Evolutionary conservation across 2,797 vertebrate species (phyloP).

Genomic region (Enteromius anoplus): DNA sequence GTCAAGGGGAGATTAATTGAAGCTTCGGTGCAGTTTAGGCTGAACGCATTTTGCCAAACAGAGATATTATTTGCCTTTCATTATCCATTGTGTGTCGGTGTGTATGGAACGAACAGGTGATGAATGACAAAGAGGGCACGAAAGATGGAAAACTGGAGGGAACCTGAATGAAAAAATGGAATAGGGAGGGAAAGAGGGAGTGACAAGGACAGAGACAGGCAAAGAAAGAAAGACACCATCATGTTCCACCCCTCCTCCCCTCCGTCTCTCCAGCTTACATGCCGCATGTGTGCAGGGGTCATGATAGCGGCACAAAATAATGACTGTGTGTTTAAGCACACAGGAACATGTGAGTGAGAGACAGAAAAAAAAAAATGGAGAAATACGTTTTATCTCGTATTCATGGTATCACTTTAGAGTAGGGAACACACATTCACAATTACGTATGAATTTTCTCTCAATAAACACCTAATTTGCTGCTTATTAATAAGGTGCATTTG

Average conservation of each 20-base stretch:
- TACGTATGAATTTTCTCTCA: too few relatives aligned
- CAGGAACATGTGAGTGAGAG: constrained; percentile 14
- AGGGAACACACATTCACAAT: too few relatives aligned
- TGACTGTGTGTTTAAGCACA: constrained; percentile 43
- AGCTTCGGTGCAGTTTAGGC: constrained; percentile 75
- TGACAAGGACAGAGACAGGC: constrained; percentile 49
- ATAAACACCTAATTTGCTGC: too few relatives aligned
- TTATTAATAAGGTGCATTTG: too few relatives aligned
- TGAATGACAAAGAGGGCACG: constrained; percentile 26
- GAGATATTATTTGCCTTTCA: constrained; percentile 75
- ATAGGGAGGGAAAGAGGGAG: constrained; percentile 72
- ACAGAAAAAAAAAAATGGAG: constrained; percentile 58
- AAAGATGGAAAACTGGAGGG: constrained; percentile 14
- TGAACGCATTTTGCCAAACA: constrained; percentile 23
- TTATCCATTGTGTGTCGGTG: constrained; percentile 61
- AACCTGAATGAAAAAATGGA: constrained; percentile 71
- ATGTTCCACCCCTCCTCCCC: constrained; percentile 51
- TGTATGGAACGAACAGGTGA: background rate
- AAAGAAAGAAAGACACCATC: constrained; percentile 75
- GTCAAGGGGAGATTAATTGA: constrained; percentile 74
- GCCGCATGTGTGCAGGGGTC: constrained; percentile 51
- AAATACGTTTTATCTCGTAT: constrained; percentile 31
- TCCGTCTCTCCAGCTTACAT: constrained; percentile 30
- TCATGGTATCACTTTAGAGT: too few relatives aligned
- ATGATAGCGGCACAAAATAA: constrained; percentile 54